Evolutionary conservation across 2,888 invertebrate genomes (phyloP), one percentile per base, ranked within the genome.

Genomic region (Mongoloraphidia duomilia): DNA sequence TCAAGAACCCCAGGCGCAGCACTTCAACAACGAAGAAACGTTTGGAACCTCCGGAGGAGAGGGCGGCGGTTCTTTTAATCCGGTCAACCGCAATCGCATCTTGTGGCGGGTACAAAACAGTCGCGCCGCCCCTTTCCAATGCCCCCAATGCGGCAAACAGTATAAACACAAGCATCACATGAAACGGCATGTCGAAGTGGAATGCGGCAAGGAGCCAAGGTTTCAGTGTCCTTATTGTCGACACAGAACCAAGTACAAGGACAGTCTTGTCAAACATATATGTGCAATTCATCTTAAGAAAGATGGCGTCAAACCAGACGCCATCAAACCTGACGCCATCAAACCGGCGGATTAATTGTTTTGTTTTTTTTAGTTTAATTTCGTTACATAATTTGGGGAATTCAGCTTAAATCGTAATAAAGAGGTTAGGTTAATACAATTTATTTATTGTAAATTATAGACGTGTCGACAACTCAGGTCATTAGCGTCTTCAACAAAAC

Each of bases 151-250:
- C 53, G 55, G 53, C 34, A 58, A 58, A 53, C 49, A 41, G n/a
- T 63, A 63, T 53, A 63, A 61, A 52, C 62, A 62, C 48, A 53
- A 56, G 46, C 58, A 60, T 42, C 61, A 61, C 13, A 53, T 65
- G 34, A 59, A 55, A 42, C 60, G 60, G 8, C 65, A 65, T 50
- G 63, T 65, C 52, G 61, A 63, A 54, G 70, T 70, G 58, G 75
- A 75, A 54, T 74, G 74, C 55, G 73, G 73, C 13, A 70, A 72
- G 50, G 70, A 69, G 49, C 71, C 73, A 9, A 66, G 65, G 51
- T 71, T 68, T 56, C 62, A 63, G 38, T 74, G 74, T 56, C 63
- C 66, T 0, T 55, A 68, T 46, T 74, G 74, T 54, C 61, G 65
- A 34, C 67, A 67, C 53, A 63, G 61, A 48, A 66, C 67, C 13